Conservation (phyloP, 2,888 invertebrate species). For the Eucera pruinosa region DNA sequence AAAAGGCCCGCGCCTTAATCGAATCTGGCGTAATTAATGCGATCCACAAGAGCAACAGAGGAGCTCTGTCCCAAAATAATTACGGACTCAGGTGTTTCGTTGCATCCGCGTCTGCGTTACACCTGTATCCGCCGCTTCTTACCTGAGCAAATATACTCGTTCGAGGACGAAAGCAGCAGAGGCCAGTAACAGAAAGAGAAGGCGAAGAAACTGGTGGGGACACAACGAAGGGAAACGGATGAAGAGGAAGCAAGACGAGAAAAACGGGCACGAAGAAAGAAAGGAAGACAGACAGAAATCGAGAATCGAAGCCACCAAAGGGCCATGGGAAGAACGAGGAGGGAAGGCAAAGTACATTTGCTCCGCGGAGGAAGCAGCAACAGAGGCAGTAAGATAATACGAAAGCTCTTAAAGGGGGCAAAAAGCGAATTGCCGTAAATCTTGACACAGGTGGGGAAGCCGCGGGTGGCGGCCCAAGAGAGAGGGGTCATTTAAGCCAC, state of each 20-base stretch:
- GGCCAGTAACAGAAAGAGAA: neutral
- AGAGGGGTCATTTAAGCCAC: conserved; percentile 72
- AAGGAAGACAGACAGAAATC: conserved; percentile 18
- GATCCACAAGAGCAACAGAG: neutral
- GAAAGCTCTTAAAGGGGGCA: conserved; percentile 71
- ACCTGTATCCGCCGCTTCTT: conserved; percentile 71
- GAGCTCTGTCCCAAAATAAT: conserved; percentile 60
- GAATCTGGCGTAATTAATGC: conserved; percentile 65
- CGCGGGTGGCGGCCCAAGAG: conserved; percentile 41
- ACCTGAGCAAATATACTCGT: conserved; percentile 71
- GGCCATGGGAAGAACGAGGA: neutral
- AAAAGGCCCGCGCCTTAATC: conserved; percentile 48
- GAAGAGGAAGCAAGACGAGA: neutral
- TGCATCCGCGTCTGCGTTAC: conserved; percentile 63
- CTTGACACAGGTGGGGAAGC: conserved; percentile 64
- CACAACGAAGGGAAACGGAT: neutral
- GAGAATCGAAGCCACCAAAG: conserved; percentile 9
- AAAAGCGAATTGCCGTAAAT: conserved; percentile 73
- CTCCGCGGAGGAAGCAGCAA: conserved; percentile 58
- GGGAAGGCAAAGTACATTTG: conserved; percentile 50
- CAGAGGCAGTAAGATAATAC: conserved; percentile 71
- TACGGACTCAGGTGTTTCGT: conserved; percentile 69
- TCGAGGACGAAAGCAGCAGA: conserved; percentile 44
- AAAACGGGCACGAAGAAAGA: neutral
- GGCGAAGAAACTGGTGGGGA: too few relatives aligned